Base-by-base conservation (phyloP, 2,113 vertebrate species). In the Pycnonotus jocosus region DNA sequence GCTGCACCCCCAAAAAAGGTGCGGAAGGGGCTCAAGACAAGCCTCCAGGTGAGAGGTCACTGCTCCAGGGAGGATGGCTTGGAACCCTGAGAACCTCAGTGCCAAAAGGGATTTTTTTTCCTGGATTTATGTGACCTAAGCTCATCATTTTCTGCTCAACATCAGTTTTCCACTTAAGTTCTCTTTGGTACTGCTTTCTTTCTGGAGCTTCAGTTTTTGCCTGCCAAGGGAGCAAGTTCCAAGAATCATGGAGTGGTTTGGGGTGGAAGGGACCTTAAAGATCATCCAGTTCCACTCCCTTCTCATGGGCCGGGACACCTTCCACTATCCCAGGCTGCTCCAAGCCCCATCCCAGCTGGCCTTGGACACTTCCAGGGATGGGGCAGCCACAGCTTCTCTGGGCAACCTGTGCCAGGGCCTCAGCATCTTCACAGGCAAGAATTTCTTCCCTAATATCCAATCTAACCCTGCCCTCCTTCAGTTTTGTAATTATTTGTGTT, bases 341-440 rank as follows among this genome's bases (percentile, higher is more conserved):
- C 48, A 70, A 83, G 8, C 47, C 6, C 11, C 0, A 0, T 89
- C 53, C 61, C 68, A 0, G 23, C 30, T 40, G 69, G 7, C 23
- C 11, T 74, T 12, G 69, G 3, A 12, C 30, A 42, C 2, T 42
- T 50, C 35, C 42, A 64, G 12, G 24, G 24, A 45, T 47, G 28
- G 11, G 0, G 3, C 33, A 58, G 1, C 30, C n/a, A 48, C 62
- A 76, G 5, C 10, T 62, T 23, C 40, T 31, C 56, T 60, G 38
- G 17, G 2, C 1, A 68, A 1, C 23, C 45, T 61, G 16, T 40
- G 5, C 61, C 54, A 54, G 14, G 4, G 14, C 10, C 17, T 69
- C 25, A 0, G 7, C 47, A 23, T 1, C 8, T 30, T 69, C 40
- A 9, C 17, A 23, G 24, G 20, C 21, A 35, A 48, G 47, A 54